phyloP scores from a whole-genome alignment of 2,113 vertebrate species.

The Lynx canadensis region DNA sequence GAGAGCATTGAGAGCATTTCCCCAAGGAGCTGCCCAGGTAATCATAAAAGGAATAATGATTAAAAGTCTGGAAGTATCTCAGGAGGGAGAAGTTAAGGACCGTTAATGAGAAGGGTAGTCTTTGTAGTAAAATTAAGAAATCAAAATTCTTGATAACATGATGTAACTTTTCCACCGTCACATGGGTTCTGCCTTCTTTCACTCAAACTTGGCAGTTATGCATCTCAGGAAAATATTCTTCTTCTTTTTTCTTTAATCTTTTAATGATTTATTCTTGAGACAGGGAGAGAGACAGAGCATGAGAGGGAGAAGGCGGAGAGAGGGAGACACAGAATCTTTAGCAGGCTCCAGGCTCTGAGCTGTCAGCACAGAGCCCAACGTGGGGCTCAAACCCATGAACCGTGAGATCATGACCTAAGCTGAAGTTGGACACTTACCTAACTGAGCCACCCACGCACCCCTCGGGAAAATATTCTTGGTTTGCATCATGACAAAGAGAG shows the following conservation, averaged over 20 bases:
- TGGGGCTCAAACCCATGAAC: too few relatives aligned
- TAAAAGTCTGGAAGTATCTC: background rate
- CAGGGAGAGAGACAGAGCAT: too few relatives aligned
- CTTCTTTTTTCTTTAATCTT: too few relatives aligned
- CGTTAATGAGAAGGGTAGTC: too few relatives aligned
- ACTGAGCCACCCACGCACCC: too few relatives aligned
- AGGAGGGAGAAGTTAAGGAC: background rate
- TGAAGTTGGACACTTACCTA: too few relatives aligned
- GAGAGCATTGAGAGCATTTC: background rate
- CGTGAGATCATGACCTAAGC: too few relatives aligned
- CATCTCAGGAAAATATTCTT: background rate
- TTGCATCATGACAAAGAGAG: background rate
- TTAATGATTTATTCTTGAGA: too few relatives aligned
- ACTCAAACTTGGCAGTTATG: background rate
- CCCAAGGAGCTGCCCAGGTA: background rate
- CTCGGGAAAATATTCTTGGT: background rate
- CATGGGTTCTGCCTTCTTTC: background rate
- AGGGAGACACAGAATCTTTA: too few relatives aligned
- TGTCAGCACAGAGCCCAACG: too few relatives aligned
- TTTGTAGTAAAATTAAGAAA: background rate
- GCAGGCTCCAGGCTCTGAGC: too few relatives aligned
- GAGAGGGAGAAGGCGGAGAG: too few relatives aligned
- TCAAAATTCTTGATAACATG: background rate
- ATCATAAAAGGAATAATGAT: slow-evolving; percentile 19
- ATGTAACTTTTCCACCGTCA: background rate